Base-by-base conservation (phyloP, 2,888 invertebrate species). In the Lepeophtheirus nordmannii region DNA sequence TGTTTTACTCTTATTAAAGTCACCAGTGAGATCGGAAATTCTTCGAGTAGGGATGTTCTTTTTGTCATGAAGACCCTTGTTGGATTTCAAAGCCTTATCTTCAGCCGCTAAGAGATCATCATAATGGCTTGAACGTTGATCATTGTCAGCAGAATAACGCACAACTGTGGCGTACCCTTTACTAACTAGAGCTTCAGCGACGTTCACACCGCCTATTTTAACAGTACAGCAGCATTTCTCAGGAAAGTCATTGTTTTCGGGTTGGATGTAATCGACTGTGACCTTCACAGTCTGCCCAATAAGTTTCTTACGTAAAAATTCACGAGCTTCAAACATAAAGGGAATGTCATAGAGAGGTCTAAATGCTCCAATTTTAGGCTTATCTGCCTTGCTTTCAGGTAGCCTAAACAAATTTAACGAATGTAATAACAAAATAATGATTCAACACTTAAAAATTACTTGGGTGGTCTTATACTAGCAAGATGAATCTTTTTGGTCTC, bases 281-380 rank as follows among this genome's bases (percentile, higher is more conserved):
- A 96, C 88, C 72, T 85, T 86, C 0, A 96, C 90, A 76, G 87
- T 89, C 76, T 97, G 97, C 62, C 94, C 92, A 72, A 98, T 85
- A 14, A 98, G 80, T 74, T 93, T 92, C 75, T 94, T 96, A 58
- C 98, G 82, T 46, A 99, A 80, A 75, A 89, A 97, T 78, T 99
- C 98, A 65, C 98, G 83, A 0, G 96, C 94, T 76, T 99, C 98
- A 75, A 87, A 96, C 91, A 98, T 90, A 83, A 89, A 93, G 1
- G 98, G 98, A 73, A 97, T 88, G 75, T 99, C 98, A 75, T 97
- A 99, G 0, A 98, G 81, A 0, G 96, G 92, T 72, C 91, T 85
- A 75, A 83, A 87, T 69, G 84, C 20, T 10, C 60, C 60, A 57
- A 11, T 17, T 68, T 41, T 68, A 62, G 10, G 65, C 10, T 58